Base-by-base conservation (phyloP, 2,888 invertebrate genomes). In the Fragum sueziense region DNA sequence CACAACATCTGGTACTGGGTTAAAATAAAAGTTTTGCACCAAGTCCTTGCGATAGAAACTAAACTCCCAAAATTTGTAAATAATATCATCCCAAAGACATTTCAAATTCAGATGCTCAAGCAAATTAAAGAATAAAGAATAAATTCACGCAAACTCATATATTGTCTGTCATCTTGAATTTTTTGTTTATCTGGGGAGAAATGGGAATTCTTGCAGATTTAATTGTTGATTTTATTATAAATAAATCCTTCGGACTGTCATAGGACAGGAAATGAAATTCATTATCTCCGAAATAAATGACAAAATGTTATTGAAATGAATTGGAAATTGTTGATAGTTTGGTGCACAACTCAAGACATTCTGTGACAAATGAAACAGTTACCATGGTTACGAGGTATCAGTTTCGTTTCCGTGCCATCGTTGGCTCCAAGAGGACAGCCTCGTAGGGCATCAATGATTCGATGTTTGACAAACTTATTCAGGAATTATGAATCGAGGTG, bases 271-370 rank as follows among this genome's bases (percentile, higher is more conserved):
- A 82, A 82, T 82, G 78, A 82, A 82, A 82, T 82, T 82, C 82
- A 82, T 82, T 82, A 82, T 82, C 82, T 76, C 73, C 62, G 78
- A 71, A 82, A 82, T 82, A 76, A 82, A 79, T 82, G 82, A 82
- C 82, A 82, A 82, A 82, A 82, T 82, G 78, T 82, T 82, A 82
- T 82, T 82, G 82, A 82, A 82, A 78, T 82, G 78, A 78, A 82
- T 82, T 82, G 82, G 82, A 82, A 82, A 79, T 82, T 68, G 73
- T 76, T 79, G 82, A 82, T 82, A 70, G 82, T 75, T 47, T 76
- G 78, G 75, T 78, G 73, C 71, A 76, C 73, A 72, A 69, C 73
- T 78, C 75, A 82, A 82, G 82, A 82, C 82, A 78, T 82, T 79
- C 71, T 76, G 82, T 82, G 82, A 82, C 82, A 82, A 82, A 82